A percentile compares a stretch with the other conserved stretches of the same genome.
Evolutionary conservation across 2,113 vertebrate genomes (phyloP).

Genomic region (Nibea albiflora): DNA sequence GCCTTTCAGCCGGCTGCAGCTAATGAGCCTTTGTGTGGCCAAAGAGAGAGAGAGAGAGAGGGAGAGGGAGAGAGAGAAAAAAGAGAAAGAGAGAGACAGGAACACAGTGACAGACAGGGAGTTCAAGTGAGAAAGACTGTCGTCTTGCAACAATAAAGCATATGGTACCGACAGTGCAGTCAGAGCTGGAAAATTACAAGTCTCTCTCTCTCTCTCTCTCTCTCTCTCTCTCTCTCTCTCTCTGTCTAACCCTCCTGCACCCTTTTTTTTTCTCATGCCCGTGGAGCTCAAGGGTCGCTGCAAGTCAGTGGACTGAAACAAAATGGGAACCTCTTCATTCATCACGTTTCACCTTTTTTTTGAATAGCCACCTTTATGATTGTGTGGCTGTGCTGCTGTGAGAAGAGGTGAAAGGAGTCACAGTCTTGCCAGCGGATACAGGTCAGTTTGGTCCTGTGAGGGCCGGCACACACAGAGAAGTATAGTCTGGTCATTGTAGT

Average conservation of each 20-base stretch:
- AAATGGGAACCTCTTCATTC: slow-evolving; percentile 75
- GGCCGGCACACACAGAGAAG: slow-evolving; percentile 53
- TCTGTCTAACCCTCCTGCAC: slow-evolving; percentile 40
- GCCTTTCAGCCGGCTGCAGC: slow-evolving; percentile 92
- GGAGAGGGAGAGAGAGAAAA: slow-evolving; percentile 48
- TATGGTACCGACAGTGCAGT: slow-evolving; percentile 90
- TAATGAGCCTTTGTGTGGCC: slow-evolving; percentile 99
- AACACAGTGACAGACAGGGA: slow-evolving; percentile 62
- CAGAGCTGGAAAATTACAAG: slow-evolving; percentile 86
- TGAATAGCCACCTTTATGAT: slow-evolving; percentile 69
- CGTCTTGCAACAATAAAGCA: slow-evolving; percentile 94
- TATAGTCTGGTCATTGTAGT: slow-evolving; percentile 56
- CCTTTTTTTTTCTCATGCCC: slow-evolving; percentile 64
- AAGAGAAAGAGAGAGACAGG: slow-evolving; percentile 49
- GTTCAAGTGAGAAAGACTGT: slow-evolving; percentile 85
- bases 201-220: slow-evolving; percentile 50
- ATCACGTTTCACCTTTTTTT: slow-evolving; percentile 68
- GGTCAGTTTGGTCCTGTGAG: slow-evolving; percentile 89
- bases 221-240: no score
- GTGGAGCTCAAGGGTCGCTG: slow-evolving; percentile 70
- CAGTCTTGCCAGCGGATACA: slow-evolving; percentile 87
- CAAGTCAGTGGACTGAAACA: slow-evolving; percentile 77
- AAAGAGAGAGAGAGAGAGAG: slow-evolving; percentile 49
- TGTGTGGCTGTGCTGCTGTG: slow-evolving; percentile 65
- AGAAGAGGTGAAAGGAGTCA: slow-evolving; percentile 86